Evolutionary conservation across 2,797 vertebrate species (phyloP), one percentile per base, ranked within the genome.

Genomic region (Artibeus jamaicensis): DNA sequence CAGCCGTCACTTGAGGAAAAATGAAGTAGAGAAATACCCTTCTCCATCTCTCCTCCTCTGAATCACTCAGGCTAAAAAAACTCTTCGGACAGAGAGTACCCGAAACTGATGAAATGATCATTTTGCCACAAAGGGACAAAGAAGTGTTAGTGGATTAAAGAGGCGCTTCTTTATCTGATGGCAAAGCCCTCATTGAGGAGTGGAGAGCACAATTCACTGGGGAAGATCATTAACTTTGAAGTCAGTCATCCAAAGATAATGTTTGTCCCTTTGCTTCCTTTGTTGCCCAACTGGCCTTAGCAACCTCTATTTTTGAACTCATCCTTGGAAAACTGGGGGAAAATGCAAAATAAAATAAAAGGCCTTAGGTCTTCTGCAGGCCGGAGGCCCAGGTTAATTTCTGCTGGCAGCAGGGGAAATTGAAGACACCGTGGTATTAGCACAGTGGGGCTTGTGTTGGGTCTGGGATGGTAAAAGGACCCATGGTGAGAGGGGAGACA

Each of bases 1-100:
- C 99, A 99, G 99, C 99, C 99, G 99, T 99, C 99, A 99, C 99
- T 99, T 98, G 98, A 98, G 99, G 98, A 98, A 98, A 99, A 99
- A 98, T 98, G 98, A 98, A 99, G 98, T 98, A 97, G 98, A 98
- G 98, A 98, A 99, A 99, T 98, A 98, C 98, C 98, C 98, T 97
- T 91, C 97, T 97, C 97, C 98, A 96, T 97, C 87, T 97, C 96
- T 91, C 87, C 85, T 50, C 83, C 98, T 98, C 98, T 98, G 98
- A 98, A 98, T 98, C 98, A 98, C 98, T 98, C 97, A 97, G 97
- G 97, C 98, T 98, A 97, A 98, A 97, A 97, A 97, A 98, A 96
- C 97, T 98, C 97, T 97, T 96, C 18, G 8, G 95, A 96, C 97
- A 97, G 95, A 98, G 98, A 98, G 98, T 98, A 97, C 98, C 98